Conservation (phyloP, 1,140 invertebrate genomes). For the Leguminivora glycinivorella region DNA sequence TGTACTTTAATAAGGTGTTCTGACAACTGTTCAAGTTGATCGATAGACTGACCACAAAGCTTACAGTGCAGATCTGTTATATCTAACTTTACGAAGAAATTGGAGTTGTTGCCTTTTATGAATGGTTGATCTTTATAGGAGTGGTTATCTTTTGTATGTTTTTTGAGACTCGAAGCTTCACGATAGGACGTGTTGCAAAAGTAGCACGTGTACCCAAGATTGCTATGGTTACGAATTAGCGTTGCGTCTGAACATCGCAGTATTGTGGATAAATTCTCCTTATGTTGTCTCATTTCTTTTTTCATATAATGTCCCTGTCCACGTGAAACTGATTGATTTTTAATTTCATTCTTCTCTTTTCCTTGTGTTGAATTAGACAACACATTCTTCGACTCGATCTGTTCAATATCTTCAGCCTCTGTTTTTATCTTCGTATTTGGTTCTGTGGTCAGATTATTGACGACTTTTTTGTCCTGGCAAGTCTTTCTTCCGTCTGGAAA, state of each 20-base stretch:
- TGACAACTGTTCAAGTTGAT: constrained; percentile 6
- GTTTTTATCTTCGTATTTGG: background rate
- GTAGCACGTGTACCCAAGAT: constrained; percentile 39
- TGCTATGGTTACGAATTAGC: background rate
- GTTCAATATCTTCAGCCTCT: background rate
- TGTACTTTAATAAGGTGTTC: constrained; percentile 16
- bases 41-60: background rate
- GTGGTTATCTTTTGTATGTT: constrained; percentile 42
- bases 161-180: constrained; percentile 42
- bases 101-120: background rate
- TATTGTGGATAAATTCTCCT: background rate
- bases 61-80: constrained; percentile 24
- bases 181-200: constrained; percentile 37
- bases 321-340: background rate
- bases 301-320: background rate
- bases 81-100: constrained; percentile 28
- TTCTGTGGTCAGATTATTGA: background rate
- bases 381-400: background rate
- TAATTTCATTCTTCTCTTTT: background rate
- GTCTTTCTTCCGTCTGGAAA: background rate
- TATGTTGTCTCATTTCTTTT: constrained; percentile 6
- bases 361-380: too few relatives aligned
- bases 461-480: background rate
- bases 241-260: constrained; percentile 22
- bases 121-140: constrained; percentile 32